phyloP scores from a whole-genome alignment of 2,888 invertebrate species.

The Cabera pusaria region DNA sequence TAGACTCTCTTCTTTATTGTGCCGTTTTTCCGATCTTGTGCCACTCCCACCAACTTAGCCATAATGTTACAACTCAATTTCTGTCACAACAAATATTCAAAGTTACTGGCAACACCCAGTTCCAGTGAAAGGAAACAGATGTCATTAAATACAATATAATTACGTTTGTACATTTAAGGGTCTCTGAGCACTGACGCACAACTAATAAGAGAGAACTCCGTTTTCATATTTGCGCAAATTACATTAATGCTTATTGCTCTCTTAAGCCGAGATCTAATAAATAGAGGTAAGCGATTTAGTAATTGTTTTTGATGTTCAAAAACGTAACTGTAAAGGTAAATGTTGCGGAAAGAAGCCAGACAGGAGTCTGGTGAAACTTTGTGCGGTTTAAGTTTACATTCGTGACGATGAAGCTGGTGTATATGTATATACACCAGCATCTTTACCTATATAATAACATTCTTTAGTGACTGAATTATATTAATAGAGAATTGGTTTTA shows the following conservation, averaged over 20 bases:
- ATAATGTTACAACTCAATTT: too few relatives aligned
- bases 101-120: slow-evolving; percentile 23
- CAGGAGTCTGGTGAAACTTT: slow-evolving; percentile 5
- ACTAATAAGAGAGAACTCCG: slow-evolving; percentile 68
- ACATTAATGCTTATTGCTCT: slow-evolving; percentile 68
- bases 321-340: slow-evolving; percentile 12
- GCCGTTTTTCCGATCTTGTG: too few relatives aligned
- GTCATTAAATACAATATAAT: slow-evolving; percentile 57
- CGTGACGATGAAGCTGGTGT: too few relatives aligned
- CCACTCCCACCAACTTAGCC: too few relatives aligned
- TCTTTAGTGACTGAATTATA: too few relatives aligned
- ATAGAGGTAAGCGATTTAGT: slow-evolving; percentile 38
- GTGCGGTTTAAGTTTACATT: slow-evolving; percentile 5
- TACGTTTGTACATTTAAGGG: slow-evolving; percentile 51
- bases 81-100: too few relatives aligned
- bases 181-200: slow-evolving; percentile 51
- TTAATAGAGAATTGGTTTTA: too few relatives aligned
- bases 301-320: slow-evolving; percentile 22
- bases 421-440: too few relatives aligned
- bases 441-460: too few relatives aligned
- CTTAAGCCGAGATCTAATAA: slow-evolving; percentile 46
- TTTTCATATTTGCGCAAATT: slow-evolving; percentile 76
- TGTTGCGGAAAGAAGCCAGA: slow-evolving; percentile 7
- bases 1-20: too few relatives aligned
- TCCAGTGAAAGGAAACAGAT: slow-evolving; percentile 40